Evolutionary conservation across 2,113 vertebrate species (phyloP).

Genomic region (Bagarius yarrelli): DNA sequence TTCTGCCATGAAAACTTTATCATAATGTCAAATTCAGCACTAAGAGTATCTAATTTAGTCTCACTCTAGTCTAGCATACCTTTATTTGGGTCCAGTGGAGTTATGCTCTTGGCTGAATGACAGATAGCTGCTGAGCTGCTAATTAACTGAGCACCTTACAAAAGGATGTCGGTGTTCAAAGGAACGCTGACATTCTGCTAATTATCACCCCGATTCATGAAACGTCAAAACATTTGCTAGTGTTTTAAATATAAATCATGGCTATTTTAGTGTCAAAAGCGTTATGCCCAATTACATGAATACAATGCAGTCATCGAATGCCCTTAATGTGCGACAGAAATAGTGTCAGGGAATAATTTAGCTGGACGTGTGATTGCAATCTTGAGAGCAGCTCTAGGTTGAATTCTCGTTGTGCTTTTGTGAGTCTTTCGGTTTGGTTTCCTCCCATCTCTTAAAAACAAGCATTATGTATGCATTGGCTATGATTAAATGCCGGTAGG

Average conservation of each 20-base stretch:
- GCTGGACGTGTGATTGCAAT: background rate
- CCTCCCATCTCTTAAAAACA: background rate
- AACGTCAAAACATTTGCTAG: slow-evolving; percentile 73
- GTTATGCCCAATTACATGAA: slow-evolving; percentile 65
- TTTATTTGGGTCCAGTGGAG: slow-evolving; percentile 28
- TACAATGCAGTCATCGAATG: slow-evolving; percentile 72
- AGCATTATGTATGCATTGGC: no score
- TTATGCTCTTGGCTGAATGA: slow-evolving; percentile 43
- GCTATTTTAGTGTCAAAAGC: slow-evolving; percentile 61
- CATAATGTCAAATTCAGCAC: background rate
- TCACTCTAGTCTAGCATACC: slow-evolving; percentile 11
- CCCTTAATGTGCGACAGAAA: slow-evolving; percentile 16
- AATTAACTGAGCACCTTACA: slow-evolving; percentile 68
- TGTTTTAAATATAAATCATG: slow-evolving; percentile 66
- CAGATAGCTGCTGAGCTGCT: slow-evolving; percentile 57
- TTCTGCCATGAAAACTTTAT: background rate
- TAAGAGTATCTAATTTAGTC: background rate
- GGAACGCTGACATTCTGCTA: slow-evolving; percentile 65
- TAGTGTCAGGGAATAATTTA: background rate
- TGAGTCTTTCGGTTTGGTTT: background rate
- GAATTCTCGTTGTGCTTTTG: background rate
- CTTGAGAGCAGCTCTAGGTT: background rate
- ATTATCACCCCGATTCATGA: slow-evolving; percentile 62
- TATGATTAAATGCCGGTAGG: background rate
- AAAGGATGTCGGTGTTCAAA: slow-evolving; percentile 61